Evolutionary conservation across 2,797 vertebrate species (phyloP).

Genomic region (Sebastes kiyomatsui): DNA sequence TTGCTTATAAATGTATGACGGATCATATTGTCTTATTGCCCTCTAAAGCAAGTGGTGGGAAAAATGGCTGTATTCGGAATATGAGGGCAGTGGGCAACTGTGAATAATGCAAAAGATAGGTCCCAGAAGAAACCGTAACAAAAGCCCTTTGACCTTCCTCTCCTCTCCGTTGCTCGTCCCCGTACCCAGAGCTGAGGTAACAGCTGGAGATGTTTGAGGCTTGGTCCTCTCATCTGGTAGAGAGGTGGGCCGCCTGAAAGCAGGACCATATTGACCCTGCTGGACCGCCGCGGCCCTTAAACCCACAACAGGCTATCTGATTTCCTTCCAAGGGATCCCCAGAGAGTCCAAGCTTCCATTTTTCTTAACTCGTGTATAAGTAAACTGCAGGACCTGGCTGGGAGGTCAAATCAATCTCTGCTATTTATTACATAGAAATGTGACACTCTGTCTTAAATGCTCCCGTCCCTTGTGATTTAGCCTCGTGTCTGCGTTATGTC

Average conservation of each 20-base stretch:
- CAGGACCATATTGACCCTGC: constrained; percentile 87
- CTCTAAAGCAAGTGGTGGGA: background rate
- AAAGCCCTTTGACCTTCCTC: constrained; percentile 80
- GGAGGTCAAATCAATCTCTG: constrained; percentile 97
- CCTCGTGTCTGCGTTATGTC: constrained; percentile 84
- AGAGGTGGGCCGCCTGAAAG: constrained; percentile 61
- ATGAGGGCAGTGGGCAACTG: constrained; percentile 24
- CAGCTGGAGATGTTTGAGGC: constrained; percentile 76
- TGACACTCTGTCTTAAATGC: constrained; percentile 95
- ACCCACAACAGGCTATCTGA: constrained; percentile 88
- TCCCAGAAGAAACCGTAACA: constrained; percentile 74
- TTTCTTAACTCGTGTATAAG: constrained; percentile 91
- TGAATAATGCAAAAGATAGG: constrained; percentile 76
- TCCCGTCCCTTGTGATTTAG: constrained; percentile 92
- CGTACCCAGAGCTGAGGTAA: constrained; percentile 51
- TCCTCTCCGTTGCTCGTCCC: constrained; percentile 21
- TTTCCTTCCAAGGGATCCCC: constrained; percentile 92
- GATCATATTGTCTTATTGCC: background rate
- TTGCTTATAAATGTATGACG: background rate
- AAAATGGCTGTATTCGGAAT: constrained; percentile 36
- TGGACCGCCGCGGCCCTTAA: constrained; percentile 85
- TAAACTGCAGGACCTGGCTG: constrained; percentile 90
- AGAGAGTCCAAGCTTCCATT: constrained; percentile 87
- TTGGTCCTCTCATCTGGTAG: constrained; percentile 52
- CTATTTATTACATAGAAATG: constrained; percentile 99